These are phyloP conservation scores for Alouatta palliata DNA, from an alignment of 2,113 vertebrate species.

Conservation along the genomic window DNA sequence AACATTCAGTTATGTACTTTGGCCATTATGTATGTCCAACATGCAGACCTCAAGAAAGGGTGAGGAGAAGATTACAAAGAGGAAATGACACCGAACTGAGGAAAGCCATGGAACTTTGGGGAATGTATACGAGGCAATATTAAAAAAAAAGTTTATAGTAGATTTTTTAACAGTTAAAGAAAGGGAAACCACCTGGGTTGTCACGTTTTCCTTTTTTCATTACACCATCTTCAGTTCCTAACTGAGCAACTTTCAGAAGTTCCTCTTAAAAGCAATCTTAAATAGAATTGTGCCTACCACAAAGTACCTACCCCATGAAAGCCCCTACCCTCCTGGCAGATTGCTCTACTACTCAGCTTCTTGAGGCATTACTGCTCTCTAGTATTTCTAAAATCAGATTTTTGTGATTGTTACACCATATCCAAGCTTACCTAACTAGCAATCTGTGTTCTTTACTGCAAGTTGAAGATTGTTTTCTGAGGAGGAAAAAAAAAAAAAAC, in stretches of 20 bases:
- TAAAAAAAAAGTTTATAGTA: background rate
- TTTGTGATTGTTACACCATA: background rate
- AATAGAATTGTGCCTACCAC: background rate
- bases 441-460: background rate
- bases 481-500: slow-evolving; percentile 16
- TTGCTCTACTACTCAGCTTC: background rate
- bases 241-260: background rate
- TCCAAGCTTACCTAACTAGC: background rate
- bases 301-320: background rate
- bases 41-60: background rate
- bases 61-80: background rate
- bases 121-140: background rate
- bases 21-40: background rate
- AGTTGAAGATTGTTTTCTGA: background rate
- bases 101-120: background rate
- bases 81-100: background rate
- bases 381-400: background rate
- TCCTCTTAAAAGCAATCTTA: background rate
- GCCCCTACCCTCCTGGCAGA: background rate
- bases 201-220: background rate
- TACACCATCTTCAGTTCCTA: background rate
- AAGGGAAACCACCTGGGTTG: background rate
- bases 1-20: background rate
- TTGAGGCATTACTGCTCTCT: background rate
- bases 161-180: slow-evolving; percentile 11